Evolutionary conservation across 2,113 vertebrate species (phyloP), one percentile per base, ranked within the genome.

Genomic region (Festucalex cinctus): DNA sequence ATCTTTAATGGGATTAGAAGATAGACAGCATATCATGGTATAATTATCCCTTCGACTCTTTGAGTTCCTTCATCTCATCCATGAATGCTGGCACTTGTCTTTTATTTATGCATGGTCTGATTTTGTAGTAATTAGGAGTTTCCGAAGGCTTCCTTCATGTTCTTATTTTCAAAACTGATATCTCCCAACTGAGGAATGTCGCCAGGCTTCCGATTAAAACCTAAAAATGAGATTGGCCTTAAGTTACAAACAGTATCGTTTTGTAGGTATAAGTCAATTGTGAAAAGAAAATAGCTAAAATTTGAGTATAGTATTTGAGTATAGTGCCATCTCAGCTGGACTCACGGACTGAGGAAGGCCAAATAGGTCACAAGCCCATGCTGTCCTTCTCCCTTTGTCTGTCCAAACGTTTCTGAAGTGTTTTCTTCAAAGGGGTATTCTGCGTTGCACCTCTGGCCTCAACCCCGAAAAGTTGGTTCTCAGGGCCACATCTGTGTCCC

Each of bases 321-420:
- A 24, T 10, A 53, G 22, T 22, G 3, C n/a, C n/a, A 26, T 7
- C n/a, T 26, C 9, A 7, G 57, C 32, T n/a, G 7, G 57, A 36
- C 57, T 20, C 9, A 59, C 26, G 17, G 51, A 66, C 54, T 0
- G 43, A 62, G 63, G 43, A 37, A 66, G 60, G 58, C 24, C 44
- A 22, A 2, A n/a, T 39, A 65, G 62, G 74, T 65, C 54, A 75
- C 54, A 69, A 63, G 68, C 61, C 61, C 35, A 58, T 5, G 62
- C 68, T 69, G 71, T 63, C 57, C n/a, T 7, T 35, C 28, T 1
- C 20, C 77, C 77, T 75, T 80, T 65, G 75, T 85, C 69, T 76
- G 68, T 69, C 1, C 49, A 51, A 72, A 74, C 62, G 62, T 72
- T 77, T 83, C 86, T 77, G 86, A 89, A 88, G 71, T 16, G 65